Base-by-base conservation (phyloP, 2,797 vertebrate genomes). In the Falco rusticolus region DNA sequence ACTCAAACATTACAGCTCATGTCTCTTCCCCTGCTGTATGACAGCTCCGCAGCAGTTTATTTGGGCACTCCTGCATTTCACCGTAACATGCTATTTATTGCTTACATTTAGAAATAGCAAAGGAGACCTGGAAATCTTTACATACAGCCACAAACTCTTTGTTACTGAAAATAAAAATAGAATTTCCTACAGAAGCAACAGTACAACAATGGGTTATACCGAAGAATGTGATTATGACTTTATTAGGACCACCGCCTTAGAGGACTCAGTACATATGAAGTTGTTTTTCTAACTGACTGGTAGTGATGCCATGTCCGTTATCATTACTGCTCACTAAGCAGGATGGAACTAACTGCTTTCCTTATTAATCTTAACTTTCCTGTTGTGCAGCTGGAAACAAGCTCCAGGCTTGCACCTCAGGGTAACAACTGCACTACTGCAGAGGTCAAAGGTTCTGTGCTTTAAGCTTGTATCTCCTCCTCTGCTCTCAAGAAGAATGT, bases 1-100 rank as follows among this genome's bases (percentile, higher is more conserved):
- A 97, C 69, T 19, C 69, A 95, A 96, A 96, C 84, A 89, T 83
- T 95, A 87, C 85, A 94, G 93, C 60, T 96, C 89, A 89, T 93
- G 68, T 77, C 91, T 96, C 79, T 95, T 93, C 84, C 94, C 77
- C 51, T 96, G 70, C 84, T 2, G 1, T 45, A 72, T 34, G 61
- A 81, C 78, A 94, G 79, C 47, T 82, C 59, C 74, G 71, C 68
- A 93, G 37, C 43, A 87, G 86, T 79, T 96, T 74, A 74, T 87
- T 81, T 86, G 47, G 81, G 81, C 87, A 83, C 48, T 90, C 48
- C 78, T 53, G 87, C 60, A 85, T 86, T 76, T 64, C 66, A 88
- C 26, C 33, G 53, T n/a, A 65, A 74, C 29, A 31, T 3, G 17
- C n/a, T 65, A 33, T 69, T 91, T 80, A 89, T 48, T 85, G 61